Conservation (phyloP, 1,140 invertebrate genomes). For the Leptinotarsa lineolata region DNA sequence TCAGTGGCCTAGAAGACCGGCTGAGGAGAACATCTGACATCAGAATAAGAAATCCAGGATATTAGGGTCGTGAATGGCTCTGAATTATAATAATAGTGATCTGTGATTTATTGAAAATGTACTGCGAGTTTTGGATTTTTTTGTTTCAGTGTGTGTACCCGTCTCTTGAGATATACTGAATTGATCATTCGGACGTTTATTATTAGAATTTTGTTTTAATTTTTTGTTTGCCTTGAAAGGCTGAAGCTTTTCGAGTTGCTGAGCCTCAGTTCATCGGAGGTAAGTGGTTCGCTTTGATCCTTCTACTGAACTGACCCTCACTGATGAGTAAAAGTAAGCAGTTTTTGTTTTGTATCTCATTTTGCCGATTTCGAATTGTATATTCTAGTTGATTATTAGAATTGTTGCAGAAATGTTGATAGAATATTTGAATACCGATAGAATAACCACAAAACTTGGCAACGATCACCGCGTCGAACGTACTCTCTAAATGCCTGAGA, state of each 20-base stretch:
- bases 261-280: background rate
- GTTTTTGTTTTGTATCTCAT: no score
- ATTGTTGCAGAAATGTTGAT: no score
- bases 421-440: no score
- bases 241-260: background rate
- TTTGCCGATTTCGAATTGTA: no score
- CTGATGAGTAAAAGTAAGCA: no score
- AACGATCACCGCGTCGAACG: no score
- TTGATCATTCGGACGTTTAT: background rate
- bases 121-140: background rate
- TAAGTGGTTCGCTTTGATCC: no score
- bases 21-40: slow-evolving; percentile 19
- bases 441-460: no score
- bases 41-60: slow-evolving; percentile 3
- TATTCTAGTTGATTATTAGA: no score
- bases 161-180: background rate
- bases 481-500: no score
- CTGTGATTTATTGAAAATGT: slow-evolving; percentile 13
- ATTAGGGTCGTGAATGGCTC: background rate
- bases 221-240: background rate
- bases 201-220: slow-evolving; percentile 1
- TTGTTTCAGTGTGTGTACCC: background rate
- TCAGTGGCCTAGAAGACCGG: slow-evolving; percentile 21
- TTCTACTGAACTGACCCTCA: no score
- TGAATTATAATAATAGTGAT: slow-evolving; percentile 4